Conservation (phyloP, 2,888 invertebrate species). For the Neuroscelio doddi region DNA sequence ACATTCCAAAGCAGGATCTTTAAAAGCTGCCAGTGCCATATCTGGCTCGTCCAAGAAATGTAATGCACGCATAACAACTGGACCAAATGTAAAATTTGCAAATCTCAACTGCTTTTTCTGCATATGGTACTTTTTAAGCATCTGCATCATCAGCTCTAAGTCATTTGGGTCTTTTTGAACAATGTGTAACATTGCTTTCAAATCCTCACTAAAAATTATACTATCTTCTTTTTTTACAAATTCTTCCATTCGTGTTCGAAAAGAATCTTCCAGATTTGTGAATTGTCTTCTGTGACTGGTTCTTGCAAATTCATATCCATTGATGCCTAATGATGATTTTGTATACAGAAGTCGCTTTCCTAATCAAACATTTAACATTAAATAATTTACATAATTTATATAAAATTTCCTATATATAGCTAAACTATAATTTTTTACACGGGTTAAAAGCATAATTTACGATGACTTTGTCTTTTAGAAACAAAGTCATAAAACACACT, state of each 20-base stretch:
- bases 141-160: constrained; percentile 77
- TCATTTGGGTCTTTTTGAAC: constrained; percentile 77
- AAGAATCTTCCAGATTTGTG: constrained; percentile 77
- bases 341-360: constrained; percentile 74
- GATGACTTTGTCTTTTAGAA: too few relatives aligned
- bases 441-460: too few relatives aligned
- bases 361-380: constrained; percentile 47
- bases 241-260: constrained; percentile 81
- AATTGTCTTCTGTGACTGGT: constrained; percentile 77
- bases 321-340: constrained; percentile 77
- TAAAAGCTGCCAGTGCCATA: constrained; percentile 79
- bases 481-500: too few relatives aligned
- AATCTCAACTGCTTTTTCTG: constrained; percentile 83
- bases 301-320: constrained; percentile 75
- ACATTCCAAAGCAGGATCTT: constrained; percentile 75
- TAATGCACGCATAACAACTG: constrained; percentile 86
- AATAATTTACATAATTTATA: too few relatives aligned
- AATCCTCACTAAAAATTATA: constrained; percentile 88
- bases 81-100: constrained; percentile 87
- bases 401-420: too few relatives aligned
- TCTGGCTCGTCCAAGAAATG: constrained; percentile 80
- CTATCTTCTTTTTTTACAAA: constrained; percentile 75
- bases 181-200: constrained; percentile 86
- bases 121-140: constrained; percentile 83
- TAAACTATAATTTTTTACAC: too few relatives aligned